Evolutionary conservation across 2,113 vertebrate genomes (phyloP).

Genomic region (human): GRCh38 chr3:8935501-8936000

Average conservation of each 20-base stretch:
- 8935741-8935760: neutral
- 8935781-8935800: neutral
- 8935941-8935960: conserved; percentile 90
- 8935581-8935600: neutral
- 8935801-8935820: neutral
- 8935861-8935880: conserved; percentile 89
- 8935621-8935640: neutral
- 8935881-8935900: conserved; percentile 93
- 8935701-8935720: neutral
- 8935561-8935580: neutral
- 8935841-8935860: neutral
- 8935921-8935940: conserved; percentile 92
- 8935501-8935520: neutral
- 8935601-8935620: neutral
- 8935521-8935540: neutral
- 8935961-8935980: conserved; percentile 88
- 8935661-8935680: neutral
- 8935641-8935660: neutral
- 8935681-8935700: neutral
- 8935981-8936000: conserved; percentile 92
- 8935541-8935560: neutral
- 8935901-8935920: conserved; percentile 93
- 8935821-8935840: neutral
- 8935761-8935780: neutral
- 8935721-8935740: neutral